Evolutionary conservation across 2,888 invertebrate species (phyloP).

Genomic region (Teleogryllus oceanicus): DNA sequence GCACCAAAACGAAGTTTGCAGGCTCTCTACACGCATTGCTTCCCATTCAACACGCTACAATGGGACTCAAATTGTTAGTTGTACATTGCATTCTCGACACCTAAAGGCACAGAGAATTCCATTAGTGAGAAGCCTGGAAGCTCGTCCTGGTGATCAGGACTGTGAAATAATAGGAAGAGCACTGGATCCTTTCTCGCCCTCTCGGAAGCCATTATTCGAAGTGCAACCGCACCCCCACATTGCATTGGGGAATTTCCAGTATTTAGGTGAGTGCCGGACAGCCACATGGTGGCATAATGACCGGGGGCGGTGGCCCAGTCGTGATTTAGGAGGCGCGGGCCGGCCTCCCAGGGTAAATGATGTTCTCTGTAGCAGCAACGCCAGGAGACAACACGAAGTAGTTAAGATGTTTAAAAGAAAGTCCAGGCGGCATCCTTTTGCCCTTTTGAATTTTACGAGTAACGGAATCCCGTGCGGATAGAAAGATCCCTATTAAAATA

Average conservation of each 20-base stretch:
- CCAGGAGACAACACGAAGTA: conserved; percentile 8
- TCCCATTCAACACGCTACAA: too few relatives aligned
- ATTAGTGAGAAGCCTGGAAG: too few relatives aligned
- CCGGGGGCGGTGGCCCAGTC: not conserved
- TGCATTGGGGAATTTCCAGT: not conserved
- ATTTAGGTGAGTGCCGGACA: not conserved
- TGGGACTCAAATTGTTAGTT: too few relatives aligned
- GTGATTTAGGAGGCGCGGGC: not conserved
- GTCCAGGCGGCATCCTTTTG: conserved; percentile 2
- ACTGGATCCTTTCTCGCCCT: too few relatives aligned
- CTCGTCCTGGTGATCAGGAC: too few relatives aligned
- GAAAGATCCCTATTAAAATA: conserved; percentile 18
- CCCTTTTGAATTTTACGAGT: conserved; percentile 10
- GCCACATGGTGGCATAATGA: conserved; percentile 9
- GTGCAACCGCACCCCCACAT: too few relatives aligned
- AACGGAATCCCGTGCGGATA: conserved; percentile 18
- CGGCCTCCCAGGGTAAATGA: conserved; percentile 5
- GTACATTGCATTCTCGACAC: too few relatives aligned
- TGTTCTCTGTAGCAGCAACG: not conserved
- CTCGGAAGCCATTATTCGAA: too few relatives aligned
- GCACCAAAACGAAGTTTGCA: too few relatives aligned
- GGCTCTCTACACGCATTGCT: too few relatives aligned
- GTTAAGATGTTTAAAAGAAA: conserved; percentile 18
- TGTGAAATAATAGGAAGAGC: too few relatives aligned
- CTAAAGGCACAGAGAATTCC: too few relatives aligned